A percentile compares a stretch with the other conserved stretches of the same genome.
Evolutionary conservation across 2,888 invertebrate species (phyloP).

Genomic region (Smittia sp.): DNA sequence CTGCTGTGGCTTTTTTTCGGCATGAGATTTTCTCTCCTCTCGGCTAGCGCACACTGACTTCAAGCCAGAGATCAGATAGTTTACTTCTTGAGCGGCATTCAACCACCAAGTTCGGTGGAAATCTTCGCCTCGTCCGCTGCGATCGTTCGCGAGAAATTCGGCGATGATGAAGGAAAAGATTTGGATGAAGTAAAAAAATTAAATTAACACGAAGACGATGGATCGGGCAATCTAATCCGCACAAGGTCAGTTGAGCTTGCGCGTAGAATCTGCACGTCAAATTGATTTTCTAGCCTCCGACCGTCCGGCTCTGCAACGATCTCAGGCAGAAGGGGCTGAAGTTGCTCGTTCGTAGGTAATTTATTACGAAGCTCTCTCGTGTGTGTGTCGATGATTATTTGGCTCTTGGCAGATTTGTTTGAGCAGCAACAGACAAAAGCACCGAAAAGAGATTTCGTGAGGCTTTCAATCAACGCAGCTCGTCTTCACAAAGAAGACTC

Average conservation of each 20-base stretch:
- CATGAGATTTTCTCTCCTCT: not conserved
- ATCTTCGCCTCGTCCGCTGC: not conserved
- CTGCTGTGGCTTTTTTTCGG: not conserved
- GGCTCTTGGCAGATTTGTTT: conserved; percentile 2
- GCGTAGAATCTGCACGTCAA: not conserved
- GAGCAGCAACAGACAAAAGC: not conserved
- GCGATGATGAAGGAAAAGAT: not conserved
- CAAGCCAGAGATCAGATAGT: conserved; percentile 8
- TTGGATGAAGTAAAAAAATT: not conserved
- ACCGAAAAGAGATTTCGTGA: conserved; percentile 23
- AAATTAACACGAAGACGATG: conserved; percentile 23
- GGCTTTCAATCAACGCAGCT: conserved; percentile 27
- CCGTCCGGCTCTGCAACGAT: not conserved
- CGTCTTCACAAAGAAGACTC: conserved; percentile 6
- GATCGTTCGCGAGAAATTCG: not conserved
- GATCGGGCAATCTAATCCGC: not conserved
- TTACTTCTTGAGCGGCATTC: conserved; percentile 31
- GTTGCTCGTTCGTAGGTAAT: not conserved
- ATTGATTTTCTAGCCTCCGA: not conserved
- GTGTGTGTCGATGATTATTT: conserved; percentile 3
- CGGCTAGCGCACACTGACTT: not conserved
- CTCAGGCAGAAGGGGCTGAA: not conserved
- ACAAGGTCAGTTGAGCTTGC: conserved; percentile 34
- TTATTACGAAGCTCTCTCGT: not conserved
- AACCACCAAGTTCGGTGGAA: not conserved